phyloP scores from a whole-genome alignment of 1,140 invertebrate genomes.

The Zaprionus tsacasi region DNA sequence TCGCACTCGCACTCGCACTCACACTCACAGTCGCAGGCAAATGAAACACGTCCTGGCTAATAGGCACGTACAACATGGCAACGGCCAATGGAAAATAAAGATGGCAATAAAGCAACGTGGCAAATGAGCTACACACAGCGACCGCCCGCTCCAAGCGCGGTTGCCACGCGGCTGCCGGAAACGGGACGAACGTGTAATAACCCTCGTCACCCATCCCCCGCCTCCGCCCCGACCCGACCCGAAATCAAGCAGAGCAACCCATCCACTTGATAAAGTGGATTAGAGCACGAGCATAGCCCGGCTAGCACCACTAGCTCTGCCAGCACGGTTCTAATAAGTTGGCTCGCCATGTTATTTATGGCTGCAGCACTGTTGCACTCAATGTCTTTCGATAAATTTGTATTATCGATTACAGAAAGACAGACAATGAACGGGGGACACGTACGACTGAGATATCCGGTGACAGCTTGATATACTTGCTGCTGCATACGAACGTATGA shows the following conservation, averaged over 20 bases:
- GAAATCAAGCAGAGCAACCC: conserved; percentile 11
- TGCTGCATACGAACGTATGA: too few species aligned
- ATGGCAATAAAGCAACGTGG: conserved; percentile 69
- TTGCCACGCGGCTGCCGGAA: conserved; percentile 22
- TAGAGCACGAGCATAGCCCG: conserved; percentile 13
- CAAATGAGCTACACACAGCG: conserved; percentile 55
- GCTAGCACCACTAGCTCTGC: too few species aligned
- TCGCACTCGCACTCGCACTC: conserved; percentile 15
- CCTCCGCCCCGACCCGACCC: not conserved
- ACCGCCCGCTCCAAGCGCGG: not conserved
- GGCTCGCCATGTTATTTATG: conserved; percentile 29
- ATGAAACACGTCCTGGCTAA: conserved; percentile 73
- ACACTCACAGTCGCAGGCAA: conserved; percentile 31
- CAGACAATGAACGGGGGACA: conserved; percentile 5
- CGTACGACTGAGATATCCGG: not conserved
- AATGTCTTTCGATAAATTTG: conserved; percentile 35
- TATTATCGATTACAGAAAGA: conserved; percentile 23
- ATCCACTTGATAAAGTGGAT: conserved; percentile 42
- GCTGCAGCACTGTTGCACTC: conserved; percentile 34
- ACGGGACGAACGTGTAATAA: conserved; percentile 42
- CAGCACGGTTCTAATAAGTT: conserved; percentile 20
- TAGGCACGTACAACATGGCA: conserved; percentile 67
- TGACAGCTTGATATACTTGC: conserved; percentile 1
- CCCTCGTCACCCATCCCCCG: conserved; percentile 7
- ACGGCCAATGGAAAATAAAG: conserved; percentile 52